Conservation (phyloP, 2,113 vertebrate species). For the Columbina picui region DNA sequence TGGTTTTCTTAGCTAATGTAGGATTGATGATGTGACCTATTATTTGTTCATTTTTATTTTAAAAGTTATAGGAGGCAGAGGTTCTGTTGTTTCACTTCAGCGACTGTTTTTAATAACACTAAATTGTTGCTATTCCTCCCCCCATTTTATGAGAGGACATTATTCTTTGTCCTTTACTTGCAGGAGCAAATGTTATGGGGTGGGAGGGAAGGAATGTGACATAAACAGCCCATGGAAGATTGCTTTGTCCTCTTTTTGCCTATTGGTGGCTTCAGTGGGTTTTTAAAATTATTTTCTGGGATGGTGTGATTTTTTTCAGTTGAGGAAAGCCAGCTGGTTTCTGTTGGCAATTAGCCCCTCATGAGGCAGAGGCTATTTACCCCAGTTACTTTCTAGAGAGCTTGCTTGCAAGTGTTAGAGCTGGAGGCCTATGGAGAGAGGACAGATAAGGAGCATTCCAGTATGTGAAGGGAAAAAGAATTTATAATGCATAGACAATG, state of each 20-base stretch:
- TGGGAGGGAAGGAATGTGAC: background rate
- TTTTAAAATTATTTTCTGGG: background rate
- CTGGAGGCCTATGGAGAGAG: rapidly evolving
- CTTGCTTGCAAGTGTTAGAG: background rate
- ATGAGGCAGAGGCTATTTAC: background rate
- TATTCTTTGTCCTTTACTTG: background rate
- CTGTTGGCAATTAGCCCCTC: background rate
- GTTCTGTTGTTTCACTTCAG: background rate
- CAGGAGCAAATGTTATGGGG: background rate
- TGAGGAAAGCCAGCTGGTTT: background rate
- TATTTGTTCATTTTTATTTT: background rate
- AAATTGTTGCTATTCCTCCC: background rate
- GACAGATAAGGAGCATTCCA: rapidly evolving
- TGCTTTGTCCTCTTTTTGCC: background rate
- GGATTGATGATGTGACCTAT: background rate
- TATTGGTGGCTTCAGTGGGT: background rate
- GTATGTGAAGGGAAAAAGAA: rapidly evolving
- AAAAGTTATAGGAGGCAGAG: background rate
- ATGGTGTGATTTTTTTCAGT: background rate
- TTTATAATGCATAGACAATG: rapidly evolving
- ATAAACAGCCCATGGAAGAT: background rate
- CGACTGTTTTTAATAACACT: background rate
- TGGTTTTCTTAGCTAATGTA: background rate
- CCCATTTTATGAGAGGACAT: background rate
- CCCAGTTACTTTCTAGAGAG: rapidly evolving